A percentile compares a stretch with the other conserved stretches of the same genome.
Conservation (phyloP, 2,888 invertebrate genomes). For the Dryocosmus kuriphilus region DNA sequence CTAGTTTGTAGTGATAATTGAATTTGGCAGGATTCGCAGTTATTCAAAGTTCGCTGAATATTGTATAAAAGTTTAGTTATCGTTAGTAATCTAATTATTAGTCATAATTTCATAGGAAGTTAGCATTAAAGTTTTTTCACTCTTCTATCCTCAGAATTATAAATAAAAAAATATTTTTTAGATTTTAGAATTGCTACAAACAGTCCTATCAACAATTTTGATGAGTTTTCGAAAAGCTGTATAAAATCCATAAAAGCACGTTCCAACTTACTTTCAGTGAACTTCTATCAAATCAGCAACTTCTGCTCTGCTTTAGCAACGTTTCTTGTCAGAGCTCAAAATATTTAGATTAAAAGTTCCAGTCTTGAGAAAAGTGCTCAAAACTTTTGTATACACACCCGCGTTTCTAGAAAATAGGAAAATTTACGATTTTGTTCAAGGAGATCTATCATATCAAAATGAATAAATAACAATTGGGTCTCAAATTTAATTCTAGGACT, state of each 20-base stretch:
- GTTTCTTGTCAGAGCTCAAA: not conserved
- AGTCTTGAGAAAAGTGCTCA: not conserved
- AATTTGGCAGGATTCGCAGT: slow-evolving; percentile 2
- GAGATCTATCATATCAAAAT: not conserved
- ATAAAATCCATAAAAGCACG: not conserved
- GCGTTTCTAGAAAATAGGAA: not conserved
- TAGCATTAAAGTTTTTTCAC: too few relatives aligned
- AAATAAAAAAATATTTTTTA: too few relatives aligned
- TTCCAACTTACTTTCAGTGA: not conserved
- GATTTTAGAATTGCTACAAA: too few relatives aligned
- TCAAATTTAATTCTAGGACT: not conserved
- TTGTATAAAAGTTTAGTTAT: not conserved
- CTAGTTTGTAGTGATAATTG: slow-evolving; percentile 8
- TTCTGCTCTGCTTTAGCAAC: not conserved
- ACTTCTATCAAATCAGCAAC: not conserved
- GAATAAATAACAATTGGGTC: not conserved
- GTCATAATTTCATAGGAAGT: too few relatives aligned
- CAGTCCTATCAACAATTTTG: too few relatives aligned
- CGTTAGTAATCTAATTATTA: not conserved
- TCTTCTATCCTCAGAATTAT: too few relatives aligned
- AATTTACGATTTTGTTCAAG: not conserved
- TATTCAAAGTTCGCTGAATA: not conserved
- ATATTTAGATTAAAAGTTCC: not conserved
- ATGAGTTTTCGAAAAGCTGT: too few relatives aligned
- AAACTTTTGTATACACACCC: not conserved